Conservation (phyloP, 2,113 vertebrate species). For the Cepphus grylle region DNA sequence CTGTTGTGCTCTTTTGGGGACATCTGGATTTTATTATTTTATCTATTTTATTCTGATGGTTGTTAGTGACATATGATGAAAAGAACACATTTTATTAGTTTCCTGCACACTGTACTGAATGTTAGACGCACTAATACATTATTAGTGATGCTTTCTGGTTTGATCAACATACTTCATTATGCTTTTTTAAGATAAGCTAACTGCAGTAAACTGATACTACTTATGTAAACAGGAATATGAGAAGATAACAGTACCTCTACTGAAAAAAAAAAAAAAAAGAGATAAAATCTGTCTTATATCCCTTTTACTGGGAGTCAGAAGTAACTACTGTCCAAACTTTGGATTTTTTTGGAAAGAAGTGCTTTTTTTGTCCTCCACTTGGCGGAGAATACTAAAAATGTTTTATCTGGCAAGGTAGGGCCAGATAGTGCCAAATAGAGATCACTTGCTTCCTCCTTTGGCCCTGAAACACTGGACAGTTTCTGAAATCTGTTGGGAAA, state of each 20-base stretch:
- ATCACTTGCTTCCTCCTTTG: neutral
- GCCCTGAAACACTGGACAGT: neutral
- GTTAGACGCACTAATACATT: neutral
- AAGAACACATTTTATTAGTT: neutral
- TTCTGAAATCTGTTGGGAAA: neutral
- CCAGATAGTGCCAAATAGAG: neutral
- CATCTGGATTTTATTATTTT: neutral
- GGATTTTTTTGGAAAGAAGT: neutral
- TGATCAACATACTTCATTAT: neutral
- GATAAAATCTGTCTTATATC: neutral
- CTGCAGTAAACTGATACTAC: neutral
- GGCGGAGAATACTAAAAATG: neutral
- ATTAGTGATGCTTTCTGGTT: neutral
- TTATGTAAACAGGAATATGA: neutral
- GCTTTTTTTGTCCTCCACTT: rapidly evolving
- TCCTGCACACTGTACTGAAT: neutral
- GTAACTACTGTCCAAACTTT: neutral
- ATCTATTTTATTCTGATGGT: neutral
- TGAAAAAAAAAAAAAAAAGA: neutral
- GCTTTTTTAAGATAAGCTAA: neutral
- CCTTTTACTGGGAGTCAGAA: neutral
- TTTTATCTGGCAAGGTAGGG: neutral
- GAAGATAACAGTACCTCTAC: neutral
- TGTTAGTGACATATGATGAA: neutral
- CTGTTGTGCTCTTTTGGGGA: neutral